Percentiles rank a stretch among this genome's conserved stretches.
Evolutionary conservation across 2,888 invertebrate genomes (phyloP).

Genomic region (Notocelia uddmanniana): DNA sequence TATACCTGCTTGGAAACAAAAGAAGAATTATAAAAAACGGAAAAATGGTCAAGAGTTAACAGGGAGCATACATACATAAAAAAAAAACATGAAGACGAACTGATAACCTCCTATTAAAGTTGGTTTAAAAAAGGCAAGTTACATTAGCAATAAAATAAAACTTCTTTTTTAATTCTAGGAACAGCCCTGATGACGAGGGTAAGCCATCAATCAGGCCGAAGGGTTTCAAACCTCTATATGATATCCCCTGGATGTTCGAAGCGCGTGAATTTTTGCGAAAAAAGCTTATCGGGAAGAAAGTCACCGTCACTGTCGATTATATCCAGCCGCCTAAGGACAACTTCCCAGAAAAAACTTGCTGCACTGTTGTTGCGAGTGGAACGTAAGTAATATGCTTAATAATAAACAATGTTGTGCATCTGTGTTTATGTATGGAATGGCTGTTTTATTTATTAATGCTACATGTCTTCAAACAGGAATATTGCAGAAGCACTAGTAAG

Average conservation of each 20-base stretch:
- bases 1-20: no score
- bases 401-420: neutral
- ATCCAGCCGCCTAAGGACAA: constrained; percentile 97
- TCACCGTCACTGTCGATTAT: constrained; percentile 97
- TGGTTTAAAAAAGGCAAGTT: no score
- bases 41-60: no score
- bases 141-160: no score
- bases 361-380: constrained; percentile 93
- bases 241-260: constrained; percentile 99
- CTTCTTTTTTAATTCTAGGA: constrained; percentile 56
- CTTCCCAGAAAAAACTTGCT: constrained; percentile 98
- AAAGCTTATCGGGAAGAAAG: constrained; percentile 97
- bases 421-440: neutral
- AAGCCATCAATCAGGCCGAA: constrained; percentile 89
- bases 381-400: constrained; percentile 64
- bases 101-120: no score
- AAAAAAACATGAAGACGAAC: no score
- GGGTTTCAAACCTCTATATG: constrained; percentile 95
- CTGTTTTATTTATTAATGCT: constrained; percentile 1
- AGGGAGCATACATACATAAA: no score
- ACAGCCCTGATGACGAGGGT: constrained; percentile 87
- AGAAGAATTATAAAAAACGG: no score
- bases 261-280: constrained; percentile 98
- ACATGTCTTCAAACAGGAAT: constrained; percentile 87
- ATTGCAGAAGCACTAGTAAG: constrained; percentile 96